Percentiles rank a stretch among this genome's conserved stretches.
Conservation (phyloP, 1,140 invertebrate species). For the Leucophenga varia region DNA sequence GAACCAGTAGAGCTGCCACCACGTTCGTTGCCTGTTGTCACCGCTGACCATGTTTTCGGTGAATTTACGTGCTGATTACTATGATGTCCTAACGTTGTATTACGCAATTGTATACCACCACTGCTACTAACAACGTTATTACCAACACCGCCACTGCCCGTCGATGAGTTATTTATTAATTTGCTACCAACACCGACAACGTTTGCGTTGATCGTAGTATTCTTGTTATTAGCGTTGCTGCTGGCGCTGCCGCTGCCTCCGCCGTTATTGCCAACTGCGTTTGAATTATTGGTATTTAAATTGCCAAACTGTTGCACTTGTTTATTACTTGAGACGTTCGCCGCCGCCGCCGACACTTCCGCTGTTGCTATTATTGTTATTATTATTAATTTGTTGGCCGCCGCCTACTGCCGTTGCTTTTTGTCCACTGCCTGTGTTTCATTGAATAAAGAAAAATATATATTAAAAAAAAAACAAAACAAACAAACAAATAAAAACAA, state of each 20-base stretch:
- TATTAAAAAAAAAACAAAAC: background rate
- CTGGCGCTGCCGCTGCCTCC: slow-evolving; percentile 15
- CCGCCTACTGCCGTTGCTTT: slow-evolving; percentile 13
- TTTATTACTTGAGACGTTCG: too few species aligned
- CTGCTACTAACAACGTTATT: background rate
- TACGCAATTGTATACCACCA: background rate
- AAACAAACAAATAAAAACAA: background rate
- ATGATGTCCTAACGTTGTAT: too few species aligned
- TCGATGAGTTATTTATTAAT: slow-evolving; percentile 43
- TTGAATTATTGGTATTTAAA: slow-evolving; percentile 5
- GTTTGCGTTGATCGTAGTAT: slow-evolving; percentile 13
- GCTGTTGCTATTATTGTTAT: slow-evolving; percentile 26
- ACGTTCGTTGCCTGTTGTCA: slow-evolving; percentile 53
- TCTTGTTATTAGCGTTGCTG: slow-evolving; percentile 30
- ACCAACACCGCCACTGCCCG: slow-evolving; percentile 12
- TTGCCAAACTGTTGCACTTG: slow-evolving; percentile 7
- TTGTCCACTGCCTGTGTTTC: slow-evolving; percentile 14
- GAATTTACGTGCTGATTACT: slow-evolving; percentile 34
- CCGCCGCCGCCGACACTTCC: too few species aligned
- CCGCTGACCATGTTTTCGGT: slow-evolving; percentile 54
- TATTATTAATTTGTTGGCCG: slow-evolving; percentile 21
- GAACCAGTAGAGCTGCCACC: slow-evolving; percentile 15
- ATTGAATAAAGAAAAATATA: slow-evolving; percentile 4
- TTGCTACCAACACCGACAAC: slow-evolving; percentile 21
- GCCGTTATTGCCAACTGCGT: slow-evolving; percentile 22